Evolutionary conservation across 2,888 invertebrate species (phyloP).

Genomic region (Orchesella flavescens): DNA sequence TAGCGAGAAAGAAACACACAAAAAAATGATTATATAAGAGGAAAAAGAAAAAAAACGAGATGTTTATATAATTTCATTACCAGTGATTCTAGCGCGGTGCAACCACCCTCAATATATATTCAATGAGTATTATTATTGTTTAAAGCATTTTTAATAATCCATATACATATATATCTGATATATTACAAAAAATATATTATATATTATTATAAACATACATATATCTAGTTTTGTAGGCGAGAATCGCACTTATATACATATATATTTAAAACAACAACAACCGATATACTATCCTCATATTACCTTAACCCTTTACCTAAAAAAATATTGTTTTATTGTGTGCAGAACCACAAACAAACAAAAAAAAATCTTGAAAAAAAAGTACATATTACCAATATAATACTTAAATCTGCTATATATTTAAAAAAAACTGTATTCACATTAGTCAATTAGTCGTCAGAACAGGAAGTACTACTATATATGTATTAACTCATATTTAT

Average conservation of each 20-base stretch:
- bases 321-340: background rate
- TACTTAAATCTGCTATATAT: conserved; percentile 17
- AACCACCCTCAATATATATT: conserved; percentile 69
- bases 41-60: conserved; percentile 44
- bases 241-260: conserved; percentile 61
- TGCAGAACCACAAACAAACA: conserved; percentile 18
- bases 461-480: conserved; percentile 6
- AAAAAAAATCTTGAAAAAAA: conserved; percentile 12
- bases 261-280: conserved; percentile 41
- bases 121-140: conserved; percentile 70
- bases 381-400: conserved; percentile 16
- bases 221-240: conserved; percentile 62
- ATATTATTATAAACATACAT: conserved; percentile 41
- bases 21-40: conserved; percentile 41
- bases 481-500: conserved; percentile 11
- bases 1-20: background rate
- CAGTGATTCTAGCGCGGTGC: conserved; percentile 70
- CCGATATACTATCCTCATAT: conserved; percentile 5
- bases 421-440: conserved; percentile 51
- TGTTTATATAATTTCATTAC: conserved; percentile 64
- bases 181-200: conserved; percentile 28
- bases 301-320: conserved; percentile 10
- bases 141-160: conserved; percentile 64
- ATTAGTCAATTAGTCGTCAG: conserved; percentile 56
- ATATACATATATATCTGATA: conserved; percentile 43